A percentile compares a stretch with the other conserved stretches of the same genome.
Evolutionary conservation across 2,888 invertebrate genomes (phyloP).

Genomic region (Callosobruchus maculatus): DNA sequence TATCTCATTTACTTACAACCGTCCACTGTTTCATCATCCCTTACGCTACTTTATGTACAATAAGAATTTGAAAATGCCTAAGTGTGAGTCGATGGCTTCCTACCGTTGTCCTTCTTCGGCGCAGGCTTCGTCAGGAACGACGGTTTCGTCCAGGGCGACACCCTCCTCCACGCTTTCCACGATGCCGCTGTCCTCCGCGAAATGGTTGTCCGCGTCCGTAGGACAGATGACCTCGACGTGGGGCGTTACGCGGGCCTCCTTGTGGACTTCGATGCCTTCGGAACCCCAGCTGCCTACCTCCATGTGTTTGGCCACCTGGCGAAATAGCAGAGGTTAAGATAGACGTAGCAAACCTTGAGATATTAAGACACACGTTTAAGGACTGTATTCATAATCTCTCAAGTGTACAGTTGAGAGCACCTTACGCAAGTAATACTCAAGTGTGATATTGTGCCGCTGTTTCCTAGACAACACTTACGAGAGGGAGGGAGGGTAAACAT

Average conservation of each 20-base stretch:
- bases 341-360: too few species aligned
- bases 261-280: neutral
- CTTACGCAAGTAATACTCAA: too few species aligned
- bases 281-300: neutral
- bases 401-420: too few species aligned
- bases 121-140: conserved; percentile 10
- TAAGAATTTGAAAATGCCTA: neutral
- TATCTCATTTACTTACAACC: neutral
- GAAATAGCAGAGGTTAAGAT: neutral
- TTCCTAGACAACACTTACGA: too few species aligned
- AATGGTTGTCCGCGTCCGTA: conserved; percentile 14
- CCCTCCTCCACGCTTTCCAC: conserved; percentile 25
- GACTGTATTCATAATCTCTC: too few species aligned
- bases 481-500: too few species aligned
- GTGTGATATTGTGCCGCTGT: too few species aligned
- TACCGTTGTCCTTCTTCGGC: neutral
- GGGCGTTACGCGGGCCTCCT: neutral
- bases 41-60: neutral
- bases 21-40: neutral
- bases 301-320: neutral
- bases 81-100: neutral
- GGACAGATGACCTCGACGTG: neutral
- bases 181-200: conserved; percentile 31
- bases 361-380: too few species aligned
- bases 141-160: conserved; percentile 13